These are phyloP conservation scores for Acanthoscelides obtectus DNA, from an alignment of 2,888 invertebrate species.

Conservation along the genomic window DNA sequence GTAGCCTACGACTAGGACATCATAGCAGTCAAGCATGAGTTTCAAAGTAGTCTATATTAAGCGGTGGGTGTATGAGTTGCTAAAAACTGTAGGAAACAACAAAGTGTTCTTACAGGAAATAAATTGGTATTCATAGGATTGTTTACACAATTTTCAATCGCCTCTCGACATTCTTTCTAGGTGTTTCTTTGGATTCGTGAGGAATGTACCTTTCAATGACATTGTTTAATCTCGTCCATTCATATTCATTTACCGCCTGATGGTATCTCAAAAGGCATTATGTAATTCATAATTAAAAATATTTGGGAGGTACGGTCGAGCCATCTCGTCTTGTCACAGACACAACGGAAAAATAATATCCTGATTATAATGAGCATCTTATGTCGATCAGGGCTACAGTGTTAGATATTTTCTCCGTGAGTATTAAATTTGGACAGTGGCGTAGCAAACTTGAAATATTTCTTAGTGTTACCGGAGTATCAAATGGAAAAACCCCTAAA, in stretches of 20 bases:
- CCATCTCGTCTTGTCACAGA: constrained; percentile 10
- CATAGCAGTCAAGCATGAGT: too few relatives aligned
- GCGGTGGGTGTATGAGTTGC: too few relatives aligned
- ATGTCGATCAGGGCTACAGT: constrained; percentile 11
- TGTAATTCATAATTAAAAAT: constrained; percentile 17
- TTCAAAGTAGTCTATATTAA: too few relatives aligned
- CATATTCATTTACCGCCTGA: not conserved
- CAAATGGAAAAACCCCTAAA: too few relatives aligned
- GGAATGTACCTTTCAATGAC: not conserved
- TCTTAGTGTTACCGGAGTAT: too few relatives aligned
- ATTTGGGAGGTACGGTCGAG: not conserved
- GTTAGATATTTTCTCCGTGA: not conserved
- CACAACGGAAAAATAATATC: constrained; percentile 19
- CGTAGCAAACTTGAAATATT: not conserved
- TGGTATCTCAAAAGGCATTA: constrained; percentile 13
- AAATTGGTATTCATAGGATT: too few relatives aligned
- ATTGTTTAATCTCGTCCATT: not conserved
- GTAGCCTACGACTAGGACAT: too few relatives aligned
- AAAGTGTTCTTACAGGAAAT: too few relatives aligned
- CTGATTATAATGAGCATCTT: constrained; percentile 24
- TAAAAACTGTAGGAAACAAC: too few relatives aligned
- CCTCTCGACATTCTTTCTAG: not conserved
- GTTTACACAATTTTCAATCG: too few relatives aligned
- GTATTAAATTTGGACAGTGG: not conserved
- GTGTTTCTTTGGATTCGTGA: not conserved